phyloP scores from a whole-genome alignment of 2,113 vertebrate species.

The Eublepharis macularius region DNA sequence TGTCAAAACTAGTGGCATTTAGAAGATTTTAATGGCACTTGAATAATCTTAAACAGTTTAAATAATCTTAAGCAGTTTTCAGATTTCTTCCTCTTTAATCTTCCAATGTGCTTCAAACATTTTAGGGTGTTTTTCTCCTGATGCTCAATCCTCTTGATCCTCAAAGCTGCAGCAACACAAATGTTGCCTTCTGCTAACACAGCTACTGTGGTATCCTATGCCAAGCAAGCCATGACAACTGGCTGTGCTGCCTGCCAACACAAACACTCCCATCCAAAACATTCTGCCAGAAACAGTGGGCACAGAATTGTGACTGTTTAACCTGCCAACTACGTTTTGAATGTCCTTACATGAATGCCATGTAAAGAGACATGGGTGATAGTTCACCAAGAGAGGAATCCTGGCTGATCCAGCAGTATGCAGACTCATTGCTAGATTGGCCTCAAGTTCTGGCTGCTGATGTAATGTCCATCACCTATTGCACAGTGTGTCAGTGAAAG shows the following conservation, averaged over 20 bases:
- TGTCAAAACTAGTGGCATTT: conserved; percentile 12
- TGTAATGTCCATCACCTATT: not conserved
- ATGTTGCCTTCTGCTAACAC: not conserved
- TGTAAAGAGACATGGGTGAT: not conserved
- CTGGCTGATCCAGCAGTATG: not conserved
- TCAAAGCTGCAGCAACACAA: not conserved
- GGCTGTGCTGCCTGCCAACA: not conserved
- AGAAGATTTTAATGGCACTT: not conserved
- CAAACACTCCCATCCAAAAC: not conserved
- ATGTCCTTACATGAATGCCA: not conserved
- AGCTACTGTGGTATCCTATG: not conserved
- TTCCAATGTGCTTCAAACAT: not conserved
- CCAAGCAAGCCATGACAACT: conserved; percentile 7
- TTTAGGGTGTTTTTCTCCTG: not conserved
- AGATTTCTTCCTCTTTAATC: not conserved
- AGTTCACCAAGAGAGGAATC: not conserved
- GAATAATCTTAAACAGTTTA: not conserved
- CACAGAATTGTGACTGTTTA: not conserved
- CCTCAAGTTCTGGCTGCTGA: not conserved
- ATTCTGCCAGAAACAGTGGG: not conserved
- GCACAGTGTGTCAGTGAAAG: not conserved
- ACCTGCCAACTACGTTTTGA: not conserved
- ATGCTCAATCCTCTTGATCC: not conserved
- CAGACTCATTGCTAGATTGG: not conserved
- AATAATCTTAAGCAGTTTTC: not conserved